phyloP scores from a whole-genome alignment of 2,113 vertebrate genomes.

The Cisticola juncidis region DNA sequence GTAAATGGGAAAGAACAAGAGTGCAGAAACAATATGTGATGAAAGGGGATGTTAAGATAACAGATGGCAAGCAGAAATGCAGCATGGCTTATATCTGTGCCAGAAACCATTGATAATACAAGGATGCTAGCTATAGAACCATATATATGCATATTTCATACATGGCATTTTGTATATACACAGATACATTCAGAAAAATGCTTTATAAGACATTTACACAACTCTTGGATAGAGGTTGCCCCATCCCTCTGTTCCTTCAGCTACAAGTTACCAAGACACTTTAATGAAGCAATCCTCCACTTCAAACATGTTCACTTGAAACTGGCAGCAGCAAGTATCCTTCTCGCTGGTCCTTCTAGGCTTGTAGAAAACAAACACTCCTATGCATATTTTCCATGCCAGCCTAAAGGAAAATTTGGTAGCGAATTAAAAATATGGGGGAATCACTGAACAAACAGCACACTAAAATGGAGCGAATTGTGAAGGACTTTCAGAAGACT shows the following conservation, averaged over 20 bases:
- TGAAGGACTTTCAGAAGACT: not conserved
- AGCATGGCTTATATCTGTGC: not conserved
- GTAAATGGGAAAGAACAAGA: not conserved
- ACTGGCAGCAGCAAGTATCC: accelerated
- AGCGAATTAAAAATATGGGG: not conserved
- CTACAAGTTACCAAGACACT: not conserved
- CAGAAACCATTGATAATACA: not conserved
- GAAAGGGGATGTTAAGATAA: not conserved
- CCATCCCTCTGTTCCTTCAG: not conserved
- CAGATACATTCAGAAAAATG: not conserved
- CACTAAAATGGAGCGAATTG: not conserved
- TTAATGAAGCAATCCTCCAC: not conserved
- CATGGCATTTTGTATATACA: not conserved
- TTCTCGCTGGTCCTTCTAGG: not conserved
- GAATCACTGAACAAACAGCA: not conserved
- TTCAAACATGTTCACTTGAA: not conserved
- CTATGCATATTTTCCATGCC: not conserved
- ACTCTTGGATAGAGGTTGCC: not conserved
- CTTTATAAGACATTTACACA: not conserved
- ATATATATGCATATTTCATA: not conserved
- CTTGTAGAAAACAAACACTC: not conserved
- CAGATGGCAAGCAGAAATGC: not conserved
- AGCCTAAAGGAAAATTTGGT: not conserved
- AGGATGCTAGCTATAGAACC: not conserved
- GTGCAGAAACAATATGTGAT: accelerated